Evolutionary conservation across 2,888 invertebrate species (phyloP), one percentile per base, ranked within the genome.

Genomic region (Amiota communis): DNA sequence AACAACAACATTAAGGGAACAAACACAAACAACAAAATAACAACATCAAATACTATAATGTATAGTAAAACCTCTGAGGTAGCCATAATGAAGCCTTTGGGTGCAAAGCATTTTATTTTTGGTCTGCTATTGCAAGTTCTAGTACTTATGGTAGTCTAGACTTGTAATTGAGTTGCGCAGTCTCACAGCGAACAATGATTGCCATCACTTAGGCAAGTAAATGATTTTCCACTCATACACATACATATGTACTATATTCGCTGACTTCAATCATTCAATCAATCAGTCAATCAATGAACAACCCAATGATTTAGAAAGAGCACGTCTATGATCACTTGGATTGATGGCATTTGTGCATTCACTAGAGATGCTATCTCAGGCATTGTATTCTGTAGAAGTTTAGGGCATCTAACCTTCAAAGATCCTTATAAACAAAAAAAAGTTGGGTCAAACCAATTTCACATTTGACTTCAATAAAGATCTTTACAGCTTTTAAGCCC

Each of bases 131-230:
- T 20, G 59, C 59, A 20, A 20, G 17, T 13, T 53, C 15, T 13
- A 46, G n/a, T n/a, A n/a, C n/a, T n/a, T n/a, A n/a, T n/a, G n/a
- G n/a, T n/a, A n/a, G n/a, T 36, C 10, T 9, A 20, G 48, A 13
- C 20, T 23, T 11, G 51, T 53, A 68, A 68, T 68, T 68, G 67
- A 68, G 67, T 68, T 53, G 67, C 67, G 67, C 67, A 17, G 51
- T 9, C 65, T 47, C 65, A 48, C 48, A n/a, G n/a, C 48, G 48
- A 48, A 48, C 65, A 48, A 53, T 68, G 51, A 68, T 63, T 63
- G 46, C 63, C 36, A 63, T 63, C 36, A 36, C 36, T 23, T 12
- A 20, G 46, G 63, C 53, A n/a, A 36, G 36, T n/a, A 63, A 36
- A 63, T 63, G 63, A 63, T 23, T 36, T 36, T n/a, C 63, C 63